Evolutionary conservation across 2,113 vertebrate genomes (phyloP).

Genomic region (Nycticryphes semicollaris): DNA sequence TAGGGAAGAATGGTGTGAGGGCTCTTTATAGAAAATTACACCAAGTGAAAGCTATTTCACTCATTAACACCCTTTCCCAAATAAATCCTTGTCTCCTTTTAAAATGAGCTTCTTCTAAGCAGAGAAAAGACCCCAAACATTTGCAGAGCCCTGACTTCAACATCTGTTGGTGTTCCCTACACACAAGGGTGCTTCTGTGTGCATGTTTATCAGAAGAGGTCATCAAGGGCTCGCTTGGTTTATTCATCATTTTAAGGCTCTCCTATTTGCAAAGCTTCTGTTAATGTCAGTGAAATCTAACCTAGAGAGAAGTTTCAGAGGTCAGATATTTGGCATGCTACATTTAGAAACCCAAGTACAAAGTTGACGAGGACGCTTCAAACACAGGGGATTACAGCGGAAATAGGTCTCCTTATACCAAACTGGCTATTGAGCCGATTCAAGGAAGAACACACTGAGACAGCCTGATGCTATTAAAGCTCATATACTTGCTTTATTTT

Average conservation of each 20-base stretch:
- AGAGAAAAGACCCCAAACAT: constrained; percentile 2
- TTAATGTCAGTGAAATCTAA: constrained; percentile 66
- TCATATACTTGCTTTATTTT: constrained; percentile 28
- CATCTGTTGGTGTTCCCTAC: constrained; percentile 33
- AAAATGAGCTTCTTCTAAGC: constrained; percentile 21
- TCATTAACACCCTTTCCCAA: constrained; percentile 45
- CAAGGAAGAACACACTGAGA: not conserved
- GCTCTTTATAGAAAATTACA: constrained; percentile 41
- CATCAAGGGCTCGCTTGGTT: constrained; percentile 47
- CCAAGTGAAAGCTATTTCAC: constrained; percentile 39
- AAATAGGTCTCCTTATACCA: constrained; percentile 55
- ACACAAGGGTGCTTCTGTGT: constrained; percentile 16
- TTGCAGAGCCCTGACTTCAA: not conserved
- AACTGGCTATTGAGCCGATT: constrained; percentile 27
- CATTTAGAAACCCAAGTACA: constrained; percentile 66
- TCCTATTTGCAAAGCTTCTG: constrained; percentile 65
- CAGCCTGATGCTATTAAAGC: constrained; percentile 37
- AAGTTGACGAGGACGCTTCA: constrained; percentile 66
- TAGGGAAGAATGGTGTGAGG: constrained; percentile 51
- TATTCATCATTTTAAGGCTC: constrained; percentile 55
- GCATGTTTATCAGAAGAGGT: constrained; percentile 52
- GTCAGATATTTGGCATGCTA: constrained; percentile 66
- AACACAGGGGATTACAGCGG: constrained; percentile 48
- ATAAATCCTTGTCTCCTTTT: constrained; percentile 16
- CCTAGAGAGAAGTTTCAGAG: constrained; percentile 70